phyloP scores from a whole-genome alignment of 2,797 vertebrate genomes.

The Oophaga sylvatica region DNA sequence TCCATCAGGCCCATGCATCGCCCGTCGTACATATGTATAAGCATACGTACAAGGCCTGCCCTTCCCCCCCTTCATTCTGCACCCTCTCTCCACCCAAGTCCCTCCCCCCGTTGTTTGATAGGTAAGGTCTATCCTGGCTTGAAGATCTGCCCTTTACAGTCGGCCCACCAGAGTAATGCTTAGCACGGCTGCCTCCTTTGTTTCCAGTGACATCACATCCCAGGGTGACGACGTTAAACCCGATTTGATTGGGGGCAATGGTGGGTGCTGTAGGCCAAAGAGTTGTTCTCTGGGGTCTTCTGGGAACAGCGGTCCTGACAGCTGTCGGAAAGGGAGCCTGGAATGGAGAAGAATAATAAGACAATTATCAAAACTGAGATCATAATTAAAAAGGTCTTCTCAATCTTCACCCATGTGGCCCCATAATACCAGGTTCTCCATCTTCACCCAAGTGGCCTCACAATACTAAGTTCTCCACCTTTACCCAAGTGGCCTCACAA shows the following conservation, averaged over 20 bases:
- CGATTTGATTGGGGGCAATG: constrained; percentile 77
- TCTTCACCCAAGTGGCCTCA: too few relatives aligned
- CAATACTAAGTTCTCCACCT: too few relatives aligned
- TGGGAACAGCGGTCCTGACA: constrained; percentile 71
- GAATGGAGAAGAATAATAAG: not conserved
- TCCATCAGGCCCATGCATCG: constrained; percentile 12
- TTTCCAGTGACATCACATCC: constrained; percentile 75
- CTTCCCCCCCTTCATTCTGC: not conserved
- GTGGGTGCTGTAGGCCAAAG: constrained; percentile 75
- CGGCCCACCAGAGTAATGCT: constrained; percentile 15
- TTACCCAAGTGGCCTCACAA: too few relatives aligned
- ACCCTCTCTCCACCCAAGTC: constrained; percentile 18
- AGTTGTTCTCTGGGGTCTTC: constrained; percentile 71
- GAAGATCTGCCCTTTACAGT: constrained; percentile 34
- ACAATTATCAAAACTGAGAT: not conserved
- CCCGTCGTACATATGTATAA: constrained; percentile 13
- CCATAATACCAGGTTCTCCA: too few relatives aligned
- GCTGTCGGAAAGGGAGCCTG: constrained; percentile 80
- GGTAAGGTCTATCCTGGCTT: constrained; percentile 52
- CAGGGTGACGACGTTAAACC: constrained; percentile 73
- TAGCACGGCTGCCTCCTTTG: constrained; percentile 18
- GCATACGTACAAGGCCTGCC: constrained; percentile 31
- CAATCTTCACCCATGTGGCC: not conserved
- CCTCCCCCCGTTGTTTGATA: constrained; percentile 43
- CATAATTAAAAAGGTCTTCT: not conserved